A percentile compares a stretch with the other conserved stretches of the same genome.
phyloP scores from a whole-genome alignment of 37 sponge, comb jelly and placozoan species.

The Geodia barretti region DNA sequence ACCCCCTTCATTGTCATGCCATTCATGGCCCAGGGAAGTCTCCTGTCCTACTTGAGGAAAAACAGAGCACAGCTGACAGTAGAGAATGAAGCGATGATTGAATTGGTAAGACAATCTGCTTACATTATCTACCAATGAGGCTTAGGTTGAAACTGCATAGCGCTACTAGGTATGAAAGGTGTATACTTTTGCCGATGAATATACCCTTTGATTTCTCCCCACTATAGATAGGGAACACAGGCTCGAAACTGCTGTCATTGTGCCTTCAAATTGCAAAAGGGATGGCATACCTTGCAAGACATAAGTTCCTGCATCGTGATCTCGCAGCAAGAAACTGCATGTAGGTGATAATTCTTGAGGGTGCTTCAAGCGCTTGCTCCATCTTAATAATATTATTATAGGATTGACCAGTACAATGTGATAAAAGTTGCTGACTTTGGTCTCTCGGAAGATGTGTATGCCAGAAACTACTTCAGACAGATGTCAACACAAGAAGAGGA shows the following conservation, averaged over 20 bases:
- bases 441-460: neutral
- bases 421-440: neutral
- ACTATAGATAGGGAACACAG: too few species aligned
- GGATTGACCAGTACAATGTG: neutral
- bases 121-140: too few species aligned
- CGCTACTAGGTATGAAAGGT: too few species aligned
- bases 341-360: too few species aligned
- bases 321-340: conserved; percentile 52
- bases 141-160: too few species aligned
- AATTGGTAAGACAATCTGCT: too few species aligned
- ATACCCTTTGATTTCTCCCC: too few species aligned
- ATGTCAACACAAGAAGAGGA: neutral
- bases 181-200: too few species aligned
- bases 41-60: neutral
- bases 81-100: neutral
- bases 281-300: conserved; percentile 17
- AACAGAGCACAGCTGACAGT: neutral
- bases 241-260: conserved; percentile 12
- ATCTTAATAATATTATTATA: too few species aligned
- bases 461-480: neutral
- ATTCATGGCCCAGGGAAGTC: conserved; percentile 5
- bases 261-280: conserved; percentile 28
- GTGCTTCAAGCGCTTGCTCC: too few species aligned
- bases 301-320: conserved; percentile 22
- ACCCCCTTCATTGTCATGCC: conserved; percentile 1